Evolutionary conservation across 2,797 vertebrate species (phyloP).

Genomic region (Rhinichthys osculus): DNA sequence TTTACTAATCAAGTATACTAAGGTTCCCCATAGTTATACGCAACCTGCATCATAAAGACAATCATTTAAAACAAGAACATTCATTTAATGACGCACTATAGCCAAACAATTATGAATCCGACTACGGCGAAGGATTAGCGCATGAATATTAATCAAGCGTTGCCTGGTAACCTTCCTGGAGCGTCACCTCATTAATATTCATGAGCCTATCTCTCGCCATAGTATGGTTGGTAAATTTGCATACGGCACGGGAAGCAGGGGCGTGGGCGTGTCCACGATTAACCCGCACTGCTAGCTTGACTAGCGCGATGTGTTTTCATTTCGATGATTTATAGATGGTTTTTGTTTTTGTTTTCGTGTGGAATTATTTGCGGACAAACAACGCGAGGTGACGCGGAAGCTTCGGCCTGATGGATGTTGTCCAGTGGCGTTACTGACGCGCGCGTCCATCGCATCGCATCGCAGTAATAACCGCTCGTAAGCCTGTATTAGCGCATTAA

Average conservation of each 20-base stretch:
- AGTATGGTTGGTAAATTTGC: not conserved
- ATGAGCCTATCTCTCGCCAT: not conserved
- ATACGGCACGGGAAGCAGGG: not conserved
- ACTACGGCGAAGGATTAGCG: not conserved
- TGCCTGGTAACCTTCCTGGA: not conserved
- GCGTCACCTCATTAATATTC: conserved; percentile 28
- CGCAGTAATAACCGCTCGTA: conserved; percentile 35
- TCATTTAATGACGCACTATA: not conserved
- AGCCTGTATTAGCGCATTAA: conserved; percentile 5
- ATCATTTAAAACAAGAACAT: not conserved
- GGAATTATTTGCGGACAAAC: not conserved
- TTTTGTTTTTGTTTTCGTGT: not conserved
- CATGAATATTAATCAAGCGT: not conserved
- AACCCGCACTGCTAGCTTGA: conserved; percentile 30
- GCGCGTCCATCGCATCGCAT: conserved; percentile 27
- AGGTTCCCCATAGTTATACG: not conserved
- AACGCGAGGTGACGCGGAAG: conserved; percentile 12
- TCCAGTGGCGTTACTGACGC: conserved; percentile 17
- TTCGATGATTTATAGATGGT: not conserved
- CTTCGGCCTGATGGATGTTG: conserved; percentile 9
- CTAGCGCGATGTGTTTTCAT: conserved; percentile 53
- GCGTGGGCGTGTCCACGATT: conserved; percentile 31
- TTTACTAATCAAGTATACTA: not conserved
- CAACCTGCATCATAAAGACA: not conserved
- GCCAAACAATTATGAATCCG: not conserved